Percentiles rank a stretch among this genome's conserved stretches.
These are phyloP conservation scores for Volucella inanis DNA, from an alignment of 2,888 invertebrate genomes.

Conservation along the genomic window DNA sequence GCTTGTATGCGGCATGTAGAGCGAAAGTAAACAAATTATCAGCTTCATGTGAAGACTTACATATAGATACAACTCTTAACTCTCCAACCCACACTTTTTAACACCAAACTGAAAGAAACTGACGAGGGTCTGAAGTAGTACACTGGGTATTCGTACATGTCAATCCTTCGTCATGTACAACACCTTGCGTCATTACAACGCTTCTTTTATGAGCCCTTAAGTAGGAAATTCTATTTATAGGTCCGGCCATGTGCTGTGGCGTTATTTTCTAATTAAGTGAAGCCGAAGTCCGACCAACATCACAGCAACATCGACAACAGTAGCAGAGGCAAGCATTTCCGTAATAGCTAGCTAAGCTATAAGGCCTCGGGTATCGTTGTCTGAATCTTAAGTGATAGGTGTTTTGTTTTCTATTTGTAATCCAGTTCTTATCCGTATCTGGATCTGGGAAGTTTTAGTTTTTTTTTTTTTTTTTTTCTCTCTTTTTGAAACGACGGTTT, in stretches of 20 bases:
- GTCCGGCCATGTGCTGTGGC: constrained; percentile 1
- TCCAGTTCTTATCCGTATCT: constrained; percentile 14
- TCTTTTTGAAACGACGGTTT: not conserved
- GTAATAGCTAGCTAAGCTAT: too few relatives aligned
- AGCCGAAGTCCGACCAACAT: not conserved
- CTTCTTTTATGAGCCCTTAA: constrained; percentile 38
- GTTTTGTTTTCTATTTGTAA: constrained; percentile 27
- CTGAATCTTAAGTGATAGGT: constrained; percentile 35
- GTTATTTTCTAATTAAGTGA: constrained; percentile 21
- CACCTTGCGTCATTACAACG: constrained; percentile 42
- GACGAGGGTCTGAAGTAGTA: too few relatives aligned
- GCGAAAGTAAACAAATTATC: constrained; percentile 53
- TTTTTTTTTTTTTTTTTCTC: not conserved
- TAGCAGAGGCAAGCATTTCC: too few relatives aligned
- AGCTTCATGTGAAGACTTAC: constrained; percentile 24
- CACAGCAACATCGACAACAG: too few relatives aligned
- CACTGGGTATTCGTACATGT: constrained; percentile 10
- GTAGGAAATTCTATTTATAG: constrained; percentile 21
- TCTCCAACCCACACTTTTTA: too few relatives aligned
- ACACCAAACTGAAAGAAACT: too few relatives aligned
- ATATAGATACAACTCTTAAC: too few relatives aligned
- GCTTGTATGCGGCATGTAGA: constrained; percentile 24
- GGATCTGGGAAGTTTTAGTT: not conserved
- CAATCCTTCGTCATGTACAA: constrained; percentile 45
- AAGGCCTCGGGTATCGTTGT: constrained; percentile 4